Base-by-base conservation (phyloP, 2,113 vertebrate genomes). In the Steatornis caripensis region DNA sequence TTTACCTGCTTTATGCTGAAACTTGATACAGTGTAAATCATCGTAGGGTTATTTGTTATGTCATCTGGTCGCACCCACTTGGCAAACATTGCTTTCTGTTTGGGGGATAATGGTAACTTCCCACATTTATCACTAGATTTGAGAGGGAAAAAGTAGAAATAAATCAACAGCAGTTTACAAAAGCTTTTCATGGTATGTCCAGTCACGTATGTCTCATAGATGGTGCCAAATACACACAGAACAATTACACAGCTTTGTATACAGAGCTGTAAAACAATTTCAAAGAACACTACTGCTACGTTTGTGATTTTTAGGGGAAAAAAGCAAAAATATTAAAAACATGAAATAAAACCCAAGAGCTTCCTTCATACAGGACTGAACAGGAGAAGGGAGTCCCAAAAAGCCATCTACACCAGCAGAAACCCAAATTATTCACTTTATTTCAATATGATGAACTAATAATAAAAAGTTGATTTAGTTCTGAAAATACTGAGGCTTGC, bases 21-120 rank as follows among this genome's bases (percentile, higher is more conserved):
- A 97, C 99, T 99, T 95, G 99, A 99, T 77, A 99, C 99, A n/a
- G 99, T 99, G 91, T 99, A 99, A 97, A 99, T 99, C 99, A 99
- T 99, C 0, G 98, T 99, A 68, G 99, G 99, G 95, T 99, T 99
- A 96, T 98, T 99, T 94, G 98, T 98, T 94, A 99, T 98, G 68
- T 99, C 99, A 85, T 99, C 99, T 10, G 99, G 99, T 24, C 99
- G 97, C 39, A 99, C 98, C 99, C 99, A 99, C 90, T 98, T 99
- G 84, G 99, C 98, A 98, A 99, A 99, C 87, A 99, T 99, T 34
- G 99, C 98, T 97, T 98, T 99, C 97, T 99, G 99, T 94, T 99
- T 99, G 55, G 99, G 99, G 9, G 99, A 99, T 93, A 99, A 97
- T 0, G 99, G 99, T 84, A 99, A 97, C 89, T 99, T 99, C 64